Evolutionary conservation across 92 coral and sea anemone genomes (phyloP).

Genomic region (Metridium senile): DNA sequence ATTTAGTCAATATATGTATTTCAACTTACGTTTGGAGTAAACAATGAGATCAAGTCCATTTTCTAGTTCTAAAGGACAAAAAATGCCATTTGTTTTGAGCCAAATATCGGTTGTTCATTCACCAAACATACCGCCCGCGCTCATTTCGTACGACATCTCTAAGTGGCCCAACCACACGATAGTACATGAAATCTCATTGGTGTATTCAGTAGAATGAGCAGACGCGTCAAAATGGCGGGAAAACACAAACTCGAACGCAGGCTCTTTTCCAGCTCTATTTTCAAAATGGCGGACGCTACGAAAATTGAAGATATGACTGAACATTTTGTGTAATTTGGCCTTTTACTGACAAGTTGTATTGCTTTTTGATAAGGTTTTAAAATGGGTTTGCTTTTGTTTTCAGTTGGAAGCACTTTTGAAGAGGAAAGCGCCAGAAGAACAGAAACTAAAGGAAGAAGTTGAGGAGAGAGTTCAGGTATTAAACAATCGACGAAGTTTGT

Average conservation of each 20-base stretch:
- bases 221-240: conserved; percentile 26
- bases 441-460: conserved; percentile 77
- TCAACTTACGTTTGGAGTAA: too few relatives aligned
- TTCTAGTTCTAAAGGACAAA: too few relatives aligned
- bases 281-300: not conserved
- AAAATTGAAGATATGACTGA: not conserved
- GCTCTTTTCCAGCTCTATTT: not conserved
- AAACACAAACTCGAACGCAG: conserved; percentile 10
- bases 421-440: conserved; percentile 85
- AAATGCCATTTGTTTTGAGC: too few relatives aligned
- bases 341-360: not conserved
- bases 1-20: too few relatives aligned
- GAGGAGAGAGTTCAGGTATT: conserved; percentile 84
- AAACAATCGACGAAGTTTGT: not conserved
- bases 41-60: too few relatives aligned
- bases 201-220: conserved; percentile 1
- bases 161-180: not conserved
- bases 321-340: not conserved
- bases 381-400: not conserved
- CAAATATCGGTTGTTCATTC: too few relatives aligned
- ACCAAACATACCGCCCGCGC: too few relatives aligned
- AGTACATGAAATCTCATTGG: conserved; percentile 19
- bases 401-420: conserved; percentile 72
- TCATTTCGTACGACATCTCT: conserved; percentile 19
- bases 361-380: not conserved